Base-by-base conservation (phyloP, 2,113 vertebrate genomes). In the Trochalopteron elliotii region DNA sequence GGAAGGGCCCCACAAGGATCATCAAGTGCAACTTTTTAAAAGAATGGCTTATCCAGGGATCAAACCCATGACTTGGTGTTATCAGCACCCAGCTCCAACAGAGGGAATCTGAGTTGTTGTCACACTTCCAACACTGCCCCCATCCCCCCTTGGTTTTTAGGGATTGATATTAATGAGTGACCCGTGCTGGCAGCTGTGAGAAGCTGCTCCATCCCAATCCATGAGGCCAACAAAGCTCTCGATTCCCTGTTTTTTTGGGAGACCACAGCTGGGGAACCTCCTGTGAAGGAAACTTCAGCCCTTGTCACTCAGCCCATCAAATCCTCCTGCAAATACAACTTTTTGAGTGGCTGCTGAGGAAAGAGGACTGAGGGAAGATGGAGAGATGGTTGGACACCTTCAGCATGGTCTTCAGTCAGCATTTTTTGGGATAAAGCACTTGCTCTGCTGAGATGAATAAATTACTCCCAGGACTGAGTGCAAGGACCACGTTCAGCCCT, bases 171-270 rank as follows among this genome's bases (percentile, higher is more conserved):
- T 22, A 9, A 9, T 25, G 13, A 10, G 7, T 37, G 60, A 10
- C 24, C 45, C 24, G 3, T 2, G 0, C 13, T 22, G 49, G 49
- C 18, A 75, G 67, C 56, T 70, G 23, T 0, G 0, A 71, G 57
- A 63, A 79, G 60, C 20, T 69, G 55, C 79, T 90, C 50, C 70
- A 63, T 28, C 22, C 52, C 60, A 75, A 23, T 19, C 57, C 14
- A 3, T 0, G 19, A 63, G 15, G 17, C 9, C 20, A 37, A 47
- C 42, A 67, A 68, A 80, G 18, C 3, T 76, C 18, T 33, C 15
- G 0, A 0, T 79, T 50, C 33, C 19, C 20, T 21, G 42, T 2
- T 64, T 67, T 68, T 31, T 57, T 27, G 52, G 45, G 24, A 76
- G 17, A 64, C 13, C 1, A 20, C 60, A 82, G n/a, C 15, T 28